These are phyloP conservation scores for Momotus momota DNA, from an alignment of 2,797 vertebrate species.

Conservation along the genomic window DNA sequence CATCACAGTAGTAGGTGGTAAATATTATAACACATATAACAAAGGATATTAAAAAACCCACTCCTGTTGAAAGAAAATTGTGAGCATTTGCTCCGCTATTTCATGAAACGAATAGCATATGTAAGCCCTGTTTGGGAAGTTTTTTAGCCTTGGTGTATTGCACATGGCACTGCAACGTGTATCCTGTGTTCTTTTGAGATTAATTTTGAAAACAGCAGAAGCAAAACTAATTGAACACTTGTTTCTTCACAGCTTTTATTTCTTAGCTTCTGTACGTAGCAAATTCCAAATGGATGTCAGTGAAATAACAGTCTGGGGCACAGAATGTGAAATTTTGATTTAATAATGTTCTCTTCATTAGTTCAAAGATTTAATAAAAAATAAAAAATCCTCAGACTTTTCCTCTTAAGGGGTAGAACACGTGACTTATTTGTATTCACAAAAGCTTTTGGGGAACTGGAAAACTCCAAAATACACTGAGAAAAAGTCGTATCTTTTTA, in stretches of 20 bases:
- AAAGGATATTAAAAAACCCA: background rate
- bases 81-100: background rate
- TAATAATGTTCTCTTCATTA: background rate
- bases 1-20: background rate
- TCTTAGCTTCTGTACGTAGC: background rate
- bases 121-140: background rate
- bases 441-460: background rate
- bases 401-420: background rate
- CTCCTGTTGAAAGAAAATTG: background rate
- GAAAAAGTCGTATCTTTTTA: background rate
- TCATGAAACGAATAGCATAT: background rate
- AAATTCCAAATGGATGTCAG: background rate
- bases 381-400: background rate
- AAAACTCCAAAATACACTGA: background rate
- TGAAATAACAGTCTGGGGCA: background rate
- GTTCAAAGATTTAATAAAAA: background rate
- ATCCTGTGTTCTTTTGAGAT: background rate
- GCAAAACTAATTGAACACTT: background rate
- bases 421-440: background rate
- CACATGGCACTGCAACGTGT: background rate
- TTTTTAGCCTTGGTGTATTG: background rate
- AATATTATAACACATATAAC: background rate
- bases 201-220: slow-evolving; percentile 15
- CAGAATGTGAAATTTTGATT: slow-evolving; percentile 14
- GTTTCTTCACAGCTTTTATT: slow-evolving; percentile 8